Conservation (phyloP, 2,797 vertebrate genomes). For the Mormyrus proboscirostris region DNA sequence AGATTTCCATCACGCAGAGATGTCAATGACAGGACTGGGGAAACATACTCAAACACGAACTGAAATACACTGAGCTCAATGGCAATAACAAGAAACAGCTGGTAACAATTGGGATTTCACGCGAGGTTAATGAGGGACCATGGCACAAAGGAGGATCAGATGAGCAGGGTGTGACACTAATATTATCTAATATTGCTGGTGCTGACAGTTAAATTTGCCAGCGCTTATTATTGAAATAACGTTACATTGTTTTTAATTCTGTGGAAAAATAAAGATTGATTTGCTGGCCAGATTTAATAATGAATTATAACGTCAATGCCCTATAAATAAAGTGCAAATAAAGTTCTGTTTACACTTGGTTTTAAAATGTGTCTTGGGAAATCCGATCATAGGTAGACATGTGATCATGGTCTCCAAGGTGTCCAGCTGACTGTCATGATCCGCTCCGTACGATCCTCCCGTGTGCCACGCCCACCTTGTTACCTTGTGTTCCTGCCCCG, state of each 20-base stretch:
- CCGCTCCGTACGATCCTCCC: no score
- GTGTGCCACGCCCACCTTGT: no score
- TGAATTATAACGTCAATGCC: background rate
- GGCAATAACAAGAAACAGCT: no score
- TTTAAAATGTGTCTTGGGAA: background rate
- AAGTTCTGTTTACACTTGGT: background rate
- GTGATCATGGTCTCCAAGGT: background rate
- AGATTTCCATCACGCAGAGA: no score
- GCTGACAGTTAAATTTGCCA: background rate
- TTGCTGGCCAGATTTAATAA: background rate
- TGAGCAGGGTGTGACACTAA: background rate
- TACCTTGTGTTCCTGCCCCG: no score
- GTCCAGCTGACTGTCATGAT: background rate
- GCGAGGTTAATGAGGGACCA: no score
- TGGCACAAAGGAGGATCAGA: no score
- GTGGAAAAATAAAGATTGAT: background rate
- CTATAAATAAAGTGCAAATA: background rate
- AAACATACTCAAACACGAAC: no score
- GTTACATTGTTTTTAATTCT: background rate
- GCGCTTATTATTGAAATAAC: background rate
- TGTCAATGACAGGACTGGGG: no score
- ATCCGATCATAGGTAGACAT: background rate
- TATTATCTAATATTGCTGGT: background rate
- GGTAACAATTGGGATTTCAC: no score
- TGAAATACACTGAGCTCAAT: no score